Evolutionary conservation across 1,140 invertebrate genomes (phyloP).

Genomic region (Gryllus bimaculatus): DNA sequence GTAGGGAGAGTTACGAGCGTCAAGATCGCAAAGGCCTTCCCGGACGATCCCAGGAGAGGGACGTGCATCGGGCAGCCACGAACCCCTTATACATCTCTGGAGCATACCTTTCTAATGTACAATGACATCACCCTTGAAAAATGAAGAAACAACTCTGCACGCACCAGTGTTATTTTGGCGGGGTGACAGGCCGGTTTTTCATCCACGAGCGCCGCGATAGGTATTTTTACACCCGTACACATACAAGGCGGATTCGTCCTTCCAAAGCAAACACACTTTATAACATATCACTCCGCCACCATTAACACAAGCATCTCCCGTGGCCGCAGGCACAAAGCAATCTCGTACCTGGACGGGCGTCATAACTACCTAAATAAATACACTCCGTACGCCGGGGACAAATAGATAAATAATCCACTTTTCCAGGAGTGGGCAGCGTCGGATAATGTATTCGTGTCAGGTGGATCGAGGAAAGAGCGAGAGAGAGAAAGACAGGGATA

Average conservation of each 20-base stretch:
- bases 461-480: background rate
- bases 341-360: too few species aligned
- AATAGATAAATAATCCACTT: constrained; percentile 20
- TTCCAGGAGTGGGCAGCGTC: constrained; percentile 13
- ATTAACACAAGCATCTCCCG: background rate
- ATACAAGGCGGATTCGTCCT: background rate
- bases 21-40: background rate
- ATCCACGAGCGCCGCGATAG: background rate
- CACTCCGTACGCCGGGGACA: background rate
- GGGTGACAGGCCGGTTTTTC: background rate
- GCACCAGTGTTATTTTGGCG: background rate
- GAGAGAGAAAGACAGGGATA: background rate
- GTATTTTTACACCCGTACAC: background rate
- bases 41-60: background rate
- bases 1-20: background rate
- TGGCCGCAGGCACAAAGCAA: too few species aligned
- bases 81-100: background rate
- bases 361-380: too few species aligned
- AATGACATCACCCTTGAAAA: background rate
- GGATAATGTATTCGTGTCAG: constrained; percentile 21
- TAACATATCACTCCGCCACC: background rate
- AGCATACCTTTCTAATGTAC: background rate
- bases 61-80: background rate
- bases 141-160: background rate
- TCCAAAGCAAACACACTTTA: background rate